Evolutionary conservation across 2,797 vertebrate genomes (phyloP).

Genomic region (Amazona finschi): DNA sequence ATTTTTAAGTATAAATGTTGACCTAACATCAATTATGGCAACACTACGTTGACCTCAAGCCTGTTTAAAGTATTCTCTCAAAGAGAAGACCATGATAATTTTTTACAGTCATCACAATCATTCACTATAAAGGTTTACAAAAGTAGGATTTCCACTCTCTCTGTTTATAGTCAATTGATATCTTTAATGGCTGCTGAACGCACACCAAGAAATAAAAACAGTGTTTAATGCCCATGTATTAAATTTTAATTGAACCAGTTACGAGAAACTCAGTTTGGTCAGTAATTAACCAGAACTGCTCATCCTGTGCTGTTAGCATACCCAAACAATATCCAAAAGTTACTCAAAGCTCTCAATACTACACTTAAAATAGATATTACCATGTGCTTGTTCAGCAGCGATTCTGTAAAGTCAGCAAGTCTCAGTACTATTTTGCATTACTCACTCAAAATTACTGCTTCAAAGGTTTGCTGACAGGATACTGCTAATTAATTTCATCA

Average conservation of each 20-base stretch:
- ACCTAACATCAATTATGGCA: neutral
- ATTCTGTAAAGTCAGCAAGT: neutral
- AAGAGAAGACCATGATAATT: neutral
- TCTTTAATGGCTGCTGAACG: neutral
- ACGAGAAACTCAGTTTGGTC: neutral
- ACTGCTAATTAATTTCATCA: conserved; percentile 21
- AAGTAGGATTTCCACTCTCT: neutral
- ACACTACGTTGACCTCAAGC: neutral
- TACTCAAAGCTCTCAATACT: neutral
- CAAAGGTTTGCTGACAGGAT: conserved; percentile 33
- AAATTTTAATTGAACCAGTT: neutral
- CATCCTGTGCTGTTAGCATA: neutral
- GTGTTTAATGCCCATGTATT: neutral
- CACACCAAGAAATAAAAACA: neutral
- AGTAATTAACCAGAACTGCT: neutral
- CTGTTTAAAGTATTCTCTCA: neutral
- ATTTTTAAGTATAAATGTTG: neutral
- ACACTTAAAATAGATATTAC: neutral
- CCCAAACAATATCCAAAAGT: neutral
- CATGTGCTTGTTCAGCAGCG: neutral
- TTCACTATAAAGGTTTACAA: neutral
- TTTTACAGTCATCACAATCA: neutral
- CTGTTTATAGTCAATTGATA: neutral
- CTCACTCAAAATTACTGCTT: neutral
- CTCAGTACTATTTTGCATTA: neutral